Evolutionary conservation across 2,888 invertebrate species (phyloP).

Genomic region (Lucinisca nassula): DNA sequence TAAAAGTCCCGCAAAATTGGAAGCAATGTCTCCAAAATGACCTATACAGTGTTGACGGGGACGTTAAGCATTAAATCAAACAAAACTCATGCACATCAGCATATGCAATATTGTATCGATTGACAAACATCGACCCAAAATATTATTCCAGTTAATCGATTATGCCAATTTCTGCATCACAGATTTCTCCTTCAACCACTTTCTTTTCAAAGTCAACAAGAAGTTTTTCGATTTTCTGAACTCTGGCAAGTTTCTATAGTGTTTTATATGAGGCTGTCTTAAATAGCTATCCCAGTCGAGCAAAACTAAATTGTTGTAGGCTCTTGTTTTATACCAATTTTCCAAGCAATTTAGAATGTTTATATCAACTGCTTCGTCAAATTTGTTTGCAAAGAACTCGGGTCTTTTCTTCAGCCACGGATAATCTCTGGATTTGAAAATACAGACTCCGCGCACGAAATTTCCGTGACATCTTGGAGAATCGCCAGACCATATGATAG

Average conservation of each 20-base stretch:
- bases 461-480: constrained; percentile 69
- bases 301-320: constrained; percentile 19
- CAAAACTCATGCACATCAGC: no score
- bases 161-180: background rate
- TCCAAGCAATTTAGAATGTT: constrained; percentile 73
- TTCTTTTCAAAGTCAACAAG: background rate
- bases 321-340: constrained; percentile 55
- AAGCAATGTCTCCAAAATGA: no score
- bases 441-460: constrained; percentile 73
- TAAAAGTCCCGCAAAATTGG: no score
- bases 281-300: constrained; percentile 62
- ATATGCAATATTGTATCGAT: no score
- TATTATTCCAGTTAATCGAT: background rate
- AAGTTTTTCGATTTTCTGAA: background rate
- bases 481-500: constrained; percentile 75
- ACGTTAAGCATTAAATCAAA: no score
- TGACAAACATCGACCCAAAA: no score
- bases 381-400: constrained; percentile 85
- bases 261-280: constrained; percentile 65
- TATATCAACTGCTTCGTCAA: constrained; percentile 73
- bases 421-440: constrained; percentile 78
- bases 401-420: constrained; percentile 76
- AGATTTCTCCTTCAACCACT: background rate
- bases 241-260: constrained; percentile 21
- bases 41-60: no score